phyloP scores from a whole-genome alignment of 2,888 invertebrate species.

The Ichneumoninae sp. region DNA sequence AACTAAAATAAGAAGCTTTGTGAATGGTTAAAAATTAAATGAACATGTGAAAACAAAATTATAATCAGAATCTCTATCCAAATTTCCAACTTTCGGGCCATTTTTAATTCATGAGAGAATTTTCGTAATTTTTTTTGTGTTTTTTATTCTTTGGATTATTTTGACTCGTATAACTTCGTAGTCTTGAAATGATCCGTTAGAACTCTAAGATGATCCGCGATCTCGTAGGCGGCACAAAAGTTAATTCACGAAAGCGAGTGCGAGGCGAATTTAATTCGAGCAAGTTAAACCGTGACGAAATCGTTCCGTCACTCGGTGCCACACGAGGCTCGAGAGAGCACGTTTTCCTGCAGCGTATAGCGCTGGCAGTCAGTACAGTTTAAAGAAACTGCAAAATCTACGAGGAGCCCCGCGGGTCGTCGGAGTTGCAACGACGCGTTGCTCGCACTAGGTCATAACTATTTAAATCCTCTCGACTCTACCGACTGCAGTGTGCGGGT shows the following conservation, averaged over 20 bases:
- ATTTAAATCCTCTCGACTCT: slow-evolving; percentile 78
- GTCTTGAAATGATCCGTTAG: slow-evolving; percentile 10
- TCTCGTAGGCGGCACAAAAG: slow-evolving; percentile 76
- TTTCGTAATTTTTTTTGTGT: neutral
- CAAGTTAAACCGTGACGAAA: slow-evolving; percentile 82
- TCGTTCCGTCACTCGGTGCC: slow-evolving; percentile 76
- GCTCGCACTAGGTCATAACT: slow-evolving; percentile 79
- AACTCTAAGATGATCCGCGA: slow-evolving; percentile 33
- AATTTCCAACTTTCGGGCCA: neutral
- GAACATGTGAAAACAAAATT: too few species aligned
- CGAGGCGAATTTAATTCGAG: slow-evolving; percentile 81
- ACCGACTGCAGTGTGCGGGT: neutral
- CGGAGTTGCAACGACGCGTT: slow-evolving; percentile 43
- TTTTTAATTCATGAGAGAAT: neutral
- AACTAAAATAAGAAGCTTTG: neutral
- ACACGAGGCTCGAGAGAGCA: slow-evolving; percentile 14
- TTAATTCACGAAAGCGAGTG: slow-evolving; percentile 78
- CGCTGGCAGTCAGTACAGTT: slow-evolving; percentile 67
- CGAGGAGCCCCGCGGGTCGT: slow-evolving; percentile 28
- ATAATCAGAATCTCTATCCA: neutral
- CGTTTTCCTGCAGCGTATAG: slow-evolving; percentile 35
- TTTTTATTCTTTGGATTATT: neutral
- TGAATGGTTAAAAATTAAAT: too few species aligned
- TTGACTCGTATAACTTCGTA: neutral
- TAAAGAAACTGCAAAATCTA: slow-evolving; percentile 47